Evolutionary conservation across 2,888 invertebrate genomes (phyloP), one percentile per base, ranked within the genome.

Genomic region (Bellardia pandia): DNA sequence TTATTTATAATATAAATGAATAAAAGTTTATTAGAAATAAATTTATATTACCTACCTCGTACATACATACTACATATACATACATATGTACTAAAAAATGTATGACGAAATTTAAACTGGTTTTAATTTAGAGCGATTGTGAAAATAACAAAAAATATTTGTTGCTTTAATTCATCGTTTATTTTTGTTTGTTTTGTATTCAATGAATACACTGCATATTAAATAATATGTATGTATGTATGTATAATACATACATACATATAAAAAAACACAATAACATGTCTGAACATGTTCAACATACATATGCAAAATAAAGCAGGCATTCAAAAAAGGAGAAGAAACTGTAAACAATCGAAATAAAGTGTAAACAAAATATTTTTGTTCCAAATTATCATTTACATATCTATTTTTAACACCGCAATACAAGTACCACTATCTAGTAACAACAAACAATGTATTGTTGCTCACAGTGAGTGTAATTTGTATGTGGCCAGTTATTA

Each of bases 261-360:
- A 23, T 69, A 16, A n/a, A 33, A 37, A 14, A 6, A 56, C 58
- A n/a, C 48, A 58, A 74, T 66, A 75, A 81, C 51, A 74, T 60
- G 82, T 75, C 69, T 69, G 51, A 82, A 76, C 82, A 82, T 82
- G 60, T 69, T 69, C 60, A 69, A 69, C 71, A 60, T 76, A 69
- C 71, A 60, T 76, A 76, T 82, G 82, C 82, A 82, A 82, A 82
- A 82, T 58, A 75, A 72, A 42, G 37, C 71, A 71, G 64, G 56
- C 58, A 60, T 14, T 23, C 0, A 23, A 16, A 74, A 62, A 30
- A 45, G 40, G n/a, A 30, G 30, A 60, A 30, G 4, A 45, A 75
- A 60, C n/a, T 60, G 16, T 14, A 45, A 60, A 48, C 60, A 62
- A 16, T n/a, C 48, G 9, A 72, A 58, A 72, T 42, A 42, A 72